Conservation (phyloP, 2,888 invertebrate species). For the Actias luna region DNA sequence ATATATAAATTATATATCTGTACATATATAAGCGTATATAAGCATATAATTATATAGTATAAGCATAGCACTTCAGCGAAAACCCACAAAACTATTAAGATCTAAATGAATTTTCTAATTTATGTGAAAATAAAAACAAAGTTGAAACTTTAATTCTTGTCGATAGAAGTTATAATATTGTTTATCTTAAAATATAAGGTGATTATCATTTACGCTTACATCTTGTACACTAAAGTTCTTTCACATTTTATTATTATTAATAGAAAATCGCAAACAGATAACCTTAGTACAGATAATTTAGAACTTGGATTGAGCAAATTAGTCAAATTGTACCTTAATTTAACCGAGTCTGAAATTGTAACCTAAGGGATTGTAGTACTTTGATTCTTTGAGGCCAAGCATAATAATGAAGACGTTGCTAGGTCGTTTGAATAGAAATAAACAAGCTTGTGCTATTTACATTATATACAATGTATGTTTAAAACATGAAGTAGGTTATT, state of each 20-base stretch:
- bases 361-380: background rate
- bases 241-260: background rate
- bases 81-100: background rate
- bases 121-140: background rate
- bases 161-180: background rate
- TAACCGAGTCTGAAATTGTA: background rate
- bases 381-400: background rate
- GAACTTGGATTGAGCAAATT: no score
- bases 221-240: background rate
- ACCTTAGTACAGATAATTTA: no score
- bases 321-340: background rate
- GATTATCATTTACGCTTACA: no score
- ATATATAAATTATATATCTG: no score
- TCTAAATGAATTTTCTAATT: background rate
- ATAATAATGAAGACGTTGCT: background rate
- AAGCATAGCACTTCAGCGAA: no score
- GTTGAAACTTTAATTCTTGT: background rate
- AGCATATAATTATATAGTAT: background rate
- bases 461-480: background rate
- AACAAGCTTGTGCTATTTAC: background rate
- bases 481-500: background rate
- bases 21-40: no score
- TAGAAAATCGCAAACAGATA: no score
- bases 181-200: background rate
- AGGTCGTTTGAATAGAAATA: background rate